Conservation (phyloP, 2,888 invertebrate genomes). For the Bugula neritina region DNA sequence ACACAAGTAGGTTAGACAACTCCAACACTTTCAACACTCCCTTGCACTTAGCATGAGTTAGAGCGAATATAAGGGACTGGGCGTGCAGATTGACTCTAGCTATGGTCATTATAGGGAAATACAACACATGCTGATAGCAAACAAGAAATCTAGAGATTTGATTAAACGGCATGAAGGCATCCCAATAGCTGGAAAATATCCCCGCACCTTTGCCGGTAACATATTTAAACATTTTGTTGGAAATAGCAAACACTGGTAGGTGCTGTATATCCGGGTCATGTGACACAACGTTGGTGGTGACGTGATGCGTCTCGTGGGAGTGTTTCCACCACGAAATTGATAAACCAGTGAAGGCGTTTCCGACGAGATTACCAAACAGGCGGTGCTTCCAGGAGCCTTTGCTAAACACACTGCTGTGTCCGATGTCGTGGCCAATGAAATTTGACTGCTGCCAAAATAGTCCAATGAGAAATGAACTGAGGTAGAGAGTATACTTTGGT, state of each 20-base stretch:
- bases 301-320: conserved; percentile 26
- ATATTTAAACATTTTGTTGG: conserved; percentile 21
- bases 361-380: conserved; percentile 14
- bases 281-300: conserved; percentile 19
- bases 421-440: conserved; percentile 27
- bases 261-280: conserved; percentile 28
- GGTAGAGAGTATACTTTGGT: neutral
- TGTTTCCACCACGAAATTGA: conserved; percentile 28
- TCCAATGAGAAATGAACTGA: conserved; percentile 16
- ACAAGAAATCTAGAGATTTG: conserved; percentile 22
- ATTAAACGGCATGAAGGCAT: conserved; percentile 14
- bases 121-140: conserved; percentile 19
- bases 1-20: conserved; percentile 3
- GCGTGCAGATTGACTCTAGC: conserved; percentile 26
- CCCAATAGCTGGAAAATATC: conserved; percentile 12
- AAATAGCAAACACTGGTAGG: conserved; percentile 26
- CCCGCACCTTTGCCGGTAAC: neutral
- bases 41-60: conserved; percentile 4
- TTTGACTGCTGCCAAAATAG: conserved; percentile 26
- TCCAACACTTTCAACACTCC: conserved; percentile 14
- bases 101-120: conserved; percentile 24
- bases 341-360: conserved; percentile 26
- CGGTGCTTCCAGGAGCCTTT: neutral
- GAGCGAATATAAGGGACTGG: conserved; percentile 24
- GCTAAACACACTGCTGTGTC: conserved; percentile 22